Evolutionary conservation across 2,888 invertebrate genomes (phyloP).

Genomic region (Phrixothrix hirtus): DNA sequence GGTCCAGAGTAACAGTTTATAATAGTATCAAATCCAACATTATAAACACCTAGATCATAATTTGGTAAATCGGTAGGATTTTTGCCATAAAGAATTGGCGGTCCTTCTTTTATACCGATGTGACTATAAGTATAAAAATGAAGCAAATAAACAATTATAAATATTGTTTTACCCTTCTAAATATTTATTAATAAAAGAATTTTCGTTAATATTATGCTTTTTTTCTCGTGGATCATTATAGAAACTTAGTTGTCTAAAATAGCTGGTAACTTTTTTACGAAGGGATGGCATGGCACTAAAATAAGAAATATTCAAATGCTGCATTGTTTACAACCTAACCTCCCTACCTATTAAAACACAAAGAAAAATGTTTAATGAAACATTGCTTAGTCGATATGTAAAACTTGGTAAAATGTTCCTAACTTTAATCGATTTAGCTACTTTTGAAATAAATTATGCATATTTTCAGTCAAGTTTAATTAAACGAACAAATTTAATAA

Average conservation of each 20-base stretch:
- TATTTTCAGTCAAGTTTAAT: too few species aligned
- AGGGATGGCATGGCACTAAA: conserved; percentile 65
- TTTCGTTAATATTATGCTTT: conserved; percentile 58
- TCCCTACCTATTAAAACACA: too few species aligned
- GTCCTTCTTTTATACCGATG: conserved; percentile 55
- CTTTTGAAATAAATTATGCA: too few species aligned
- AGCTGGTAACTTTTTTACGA: conserved; percentile 70
- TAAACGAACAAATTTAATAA: too few species aligned
- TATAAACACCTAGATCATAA: conserved; percentile 59
- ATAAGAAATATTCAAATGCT: background rate
- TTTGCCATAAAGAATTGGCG: conserved; percentile 70
- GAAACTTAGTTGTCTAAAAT: conserved; percentile 72
- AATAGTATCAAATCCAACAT: conserved; percentile 61
- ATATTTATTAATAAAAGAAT: conserved; percentile 72
- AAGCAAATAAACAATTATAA: too few species aligned
- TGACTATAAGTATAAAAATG: too few species aligned
- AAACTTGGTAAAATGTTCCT: too few species aligned
- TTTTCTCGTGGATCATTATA: conserved; percentile 63
- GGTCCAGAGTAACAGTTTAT: conserved; percentile 81
- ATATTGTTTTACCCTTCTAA: conserved; percentile 74
- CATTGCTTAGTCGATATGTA: too few species aligned
- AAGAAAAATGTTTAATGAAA: too few species aligned
- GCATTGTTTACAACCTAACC: background rate
- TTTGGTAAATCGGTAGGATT: conserved; percentile 74
- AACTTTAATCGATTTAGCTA: too few species aligned